Percentiles rank a stretch among this genome's conserved stretches.
Evolutionary conservation across 2,888 invertebrate genomes (phyloP).

Genomic region (Nesidiocoris tenuis): DNA sequence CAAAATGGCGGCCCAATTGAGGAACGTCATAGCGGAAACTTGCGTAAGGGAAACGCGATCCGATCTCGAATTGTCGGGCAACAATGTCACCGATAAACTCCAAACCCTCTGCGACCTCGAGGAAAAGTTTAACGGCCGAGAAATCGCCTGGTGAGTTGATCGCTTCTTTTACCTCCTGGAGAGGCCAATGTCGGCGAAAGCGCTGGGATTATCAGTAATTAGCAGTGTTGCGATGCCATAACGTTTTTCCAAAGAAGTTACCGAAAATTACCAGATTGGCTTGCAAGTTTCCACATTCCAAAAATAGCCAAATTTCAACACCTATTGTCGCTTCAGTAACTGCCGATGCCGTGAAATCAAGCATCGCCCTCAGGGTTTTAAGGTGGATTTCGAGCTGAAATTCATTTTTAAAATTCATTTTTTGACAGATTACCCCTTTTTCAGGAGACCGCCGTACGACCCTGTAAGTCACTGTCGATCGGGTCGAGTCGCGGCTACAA

Average conservation of each 20-base stretch:
- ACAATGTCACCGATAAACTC: slow-evolving; percentile 3
- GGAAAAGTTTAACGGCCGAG: slow-evolving; percentile 20
- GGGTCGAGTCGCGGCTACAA: not conserved
- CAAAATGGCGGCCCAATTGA: not conserved
- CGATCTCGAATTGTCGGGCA: not conserved
- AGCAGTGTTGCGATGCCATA: no score
- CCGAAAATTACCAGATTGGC: no score
- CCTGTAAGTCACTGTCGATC: slow-evolving; percentile 4
- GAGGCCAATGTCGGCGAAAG: no score
- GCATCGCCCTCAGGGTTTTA: not conserved
- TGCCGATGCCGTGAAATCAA: not conserved
- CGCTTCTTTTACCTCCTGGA: no score
- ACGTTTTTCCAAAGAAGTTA: no score
- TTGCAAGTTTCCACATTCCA: not conserved
- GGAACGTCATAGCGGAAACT: not conserved
- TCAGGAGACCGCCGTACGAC: slow-evolving; percentile 28
- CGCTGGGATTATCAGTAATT: no score
- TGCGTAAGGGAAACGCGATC: not conserved
- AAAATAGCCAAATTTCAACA: no score
- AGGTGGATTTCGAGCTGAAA: not conserved
- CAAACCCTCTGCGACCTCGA: not conserved
- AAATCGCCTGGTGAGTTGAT: slow-evolving; percentile 26
- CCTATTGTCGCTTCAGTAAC: no score
- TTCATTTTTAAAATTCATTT: no score
- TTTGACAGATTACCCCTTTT: slow-evolving; percentile 17